phyloP scores from a whole-genome alignment of 2,888 invertebrate genomes.

The Drosophila diplacantha region DNA sequence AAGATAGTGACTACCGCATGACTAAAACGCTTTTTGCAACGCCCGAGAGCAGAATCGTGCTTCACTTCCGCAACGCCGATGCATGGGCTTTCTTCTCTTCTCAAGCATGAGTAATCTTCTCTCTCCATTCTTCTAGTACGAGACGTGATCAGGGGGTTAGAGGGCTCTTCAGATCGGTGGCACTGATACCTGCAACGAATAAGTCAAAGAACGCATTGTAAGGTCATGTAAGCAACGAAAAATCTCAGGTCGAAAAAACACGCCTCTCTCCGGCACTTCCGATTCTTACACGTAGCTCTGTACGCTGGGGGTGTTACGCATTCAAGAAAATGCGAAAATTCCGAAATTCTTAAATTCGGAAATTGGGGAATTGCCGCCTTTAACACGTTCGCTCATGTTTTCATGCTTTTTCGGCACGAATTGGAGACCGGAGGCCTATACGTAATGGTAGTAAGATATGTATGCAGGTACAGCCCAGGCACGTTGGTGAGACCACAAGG shows the following conservation, averaged over 20 bases:
- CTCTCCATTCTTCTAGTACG: neutral
- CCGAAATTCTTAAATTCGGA: neutral
- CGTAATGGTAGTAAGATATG: neutral
- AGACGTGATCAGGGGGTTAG: constrained; percentile 22
- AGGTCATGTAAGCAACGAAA: constrained; percentile 26
- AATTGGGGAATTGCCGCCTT: constrained; percentile 3
- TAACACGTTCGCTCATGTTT: constrained; percentile 25
- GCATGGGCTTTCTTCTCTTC: neutral
- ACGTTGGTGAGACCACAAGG: constrained; percentile 1
- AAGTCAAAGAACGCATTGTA: constrained; percentile 1
- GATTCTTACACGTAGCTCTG: constrained; percentile 27
- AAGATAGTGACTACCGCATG: constrained; percentile 26
- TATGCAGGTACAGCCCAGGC: neutral
- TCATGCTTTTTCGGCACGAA: constrained; percentile 14
- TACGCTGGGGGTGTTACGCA: constrained; percentile 23
- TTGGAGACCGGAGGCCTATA: constrained; percentile 8
- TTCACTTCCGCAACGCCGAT: constrained; percentile 22
- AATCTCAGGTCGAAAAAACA: neutral
- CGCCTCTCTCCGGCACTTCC: neutral
- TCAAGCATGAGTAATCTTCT: constrained; percentile 21
- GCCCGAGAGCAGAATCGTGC: neutral
- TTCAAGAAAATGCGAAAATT: constrained; percentile 9
- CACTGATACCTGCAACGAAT: constrained; percentile 11
- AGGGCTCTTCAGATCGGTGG: constrained; percentile 1
- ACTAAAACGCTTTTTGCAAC: constrained; percentile 1